Evolutionary conservation across 2,797 vertebrate genomes (phyloP).

Genomic region (Enteromius trimaculatus): DNA sequence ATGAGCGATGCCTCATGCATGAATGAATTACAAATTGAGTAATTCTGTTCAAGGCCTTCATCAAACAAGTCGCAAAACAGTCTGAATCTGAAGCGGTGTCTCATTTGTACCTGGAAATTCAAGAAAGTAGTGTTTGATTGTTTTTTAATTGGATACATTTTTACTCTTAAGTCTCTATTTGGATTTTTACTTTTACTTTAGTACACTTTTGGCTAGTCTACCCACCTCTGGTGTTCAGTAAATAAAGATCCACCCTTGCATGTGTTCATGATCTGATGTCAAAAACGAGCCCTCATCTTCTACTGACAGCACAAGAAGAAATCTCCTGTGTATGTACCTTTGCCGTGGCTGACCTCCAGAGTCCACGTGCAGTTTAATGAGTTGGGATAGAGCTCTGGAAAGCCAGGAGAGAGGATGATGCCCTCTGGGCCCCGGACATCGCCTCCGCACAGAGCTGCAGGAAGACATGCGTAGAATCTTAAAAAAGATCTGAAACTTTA

Average conservation of each 20-base stretch:
- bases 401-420: constrained; percentile 96
- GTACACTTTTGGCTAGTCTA: neutral
- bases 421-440: constrained; percentile 92
- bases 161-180: neutral
- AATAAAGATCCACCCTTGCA: neutral
- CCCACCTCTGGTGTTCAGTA: neutral
- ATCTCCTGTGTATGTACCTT: constrained; percentile 71
- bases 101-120: neutral
- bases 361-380: constrained; percentile 98
- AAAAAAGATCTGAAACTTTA: constrained; percentile 4
- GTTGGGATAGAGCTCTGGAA: constrained; percentile 96
- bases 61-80: neutral
- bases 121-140: neutral
- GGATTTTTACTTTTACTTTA: neutral
- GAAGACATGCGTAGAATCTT: constrained; percentile 11
- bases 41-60: neutral
- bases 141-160: neutral
- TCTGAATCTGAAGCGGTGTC: neutral
- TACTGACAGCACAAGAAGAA: neutral
- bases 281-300: neutral
- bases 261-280: neutral
- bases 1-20: neutral
- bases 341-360: constrained; percentile 95
- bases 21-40: neutral
- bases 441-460: constrained; percentile 93